These are phyloP conservation scores for Idaea aversata DNA, from an alignment of 2,888 invertebrate species.

Conservation along the genomic window DNA sequence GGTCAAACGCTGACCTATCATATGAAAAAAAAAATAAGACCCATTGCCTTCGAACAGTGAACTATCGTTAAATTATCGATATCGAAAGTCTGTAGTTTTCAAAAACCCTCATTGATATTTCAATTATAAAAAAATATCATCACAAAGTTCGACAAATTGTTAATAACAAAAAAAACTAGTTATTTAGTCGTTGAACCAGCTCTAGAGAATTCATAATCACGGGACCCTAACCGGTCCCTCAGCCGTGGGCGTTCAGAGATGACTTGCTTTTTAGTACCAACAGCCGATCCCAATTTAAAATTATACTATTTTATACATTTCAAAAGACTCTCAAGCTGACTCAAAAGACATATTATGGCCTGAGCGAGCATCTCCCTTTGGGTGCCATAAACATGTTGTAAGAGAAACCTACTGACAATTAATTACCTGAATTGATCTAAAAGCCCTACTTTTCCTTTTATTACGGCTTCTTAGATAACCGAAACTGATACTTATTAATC, in stretches of 20 bases:
- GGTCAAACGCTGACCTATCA: too few relatives aligned
- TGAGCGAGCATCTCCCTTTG: background rate
- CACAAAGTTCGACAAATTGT: background rate
- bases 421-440: too few relatives aligned
- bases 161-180: slow-evolving; percentile 2
- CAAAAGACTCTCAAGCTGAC: background rate
- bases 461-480: too few relatives aligned
- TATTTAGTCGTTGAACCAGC: slow-evolving; percentile 24
- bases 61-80: too few relatives aligned
- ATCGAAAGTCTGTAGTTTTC: too few relatives aligned
- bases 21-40: too few relatives aligned
- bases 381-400: background rate
- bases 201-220: slow-evolving; percentile 27
- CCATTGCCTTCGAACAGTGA: too few relatives aligned
- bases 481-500: too few relatives aligned
- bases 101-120: too few relatives aligned
- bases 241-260: slow-evolving; percentile 27
- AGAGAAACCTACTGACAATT: background rate
- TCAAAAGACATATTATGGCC: background rate
- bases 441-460: too few relatives aligned
- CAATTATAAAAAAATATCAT: background rate
- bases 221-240: slow-evolving; percentile 25
- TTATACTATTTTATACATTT: background rate
- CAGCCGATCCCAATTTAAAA: background rate
- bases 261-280: slow-evolving; percentile 4